Evolutionary conservation across 2,797 vertebrate genomes (phyloP).

Genomic region (Sebastes steindachneri): DNA sequence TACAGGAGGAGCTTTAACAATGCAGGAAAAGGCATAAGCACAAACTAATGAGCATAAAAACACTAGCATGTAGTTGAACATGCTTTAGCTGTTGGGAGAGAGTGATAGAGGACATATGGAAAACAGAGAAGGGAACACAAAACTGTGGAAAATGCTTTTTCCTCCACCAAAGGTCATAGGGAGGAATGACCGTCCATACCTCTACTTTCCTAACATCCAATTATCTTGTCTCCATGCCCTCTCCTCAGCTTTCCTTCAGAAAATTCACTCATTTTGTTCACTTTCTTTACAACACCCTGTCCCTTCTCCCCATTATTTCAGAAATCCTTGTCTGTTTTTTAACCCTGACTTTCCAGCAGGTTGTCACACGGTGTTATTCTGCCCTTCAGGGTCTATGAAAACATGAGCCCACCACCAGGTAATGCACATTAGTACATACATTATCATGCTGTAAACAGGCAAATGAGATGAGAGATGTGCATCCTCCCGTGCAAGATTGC

Average conservation of each 20-base stretch:
- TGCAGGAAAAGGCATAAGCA: not conserved
- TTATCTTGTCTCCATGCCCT: slow-evolving; percentile 34
- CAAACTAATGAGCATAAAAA: slow-evolving; percentile 9
- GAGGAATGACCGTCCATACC: not conserved
- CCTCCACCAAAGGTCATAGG: slow-evolving; percentile 44
- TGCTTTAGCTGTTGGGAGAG: not conserved
- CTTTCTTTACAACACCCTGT: slow-evolving; percentile 5
- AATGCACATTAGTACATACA: slow-evolving; percentile 1
- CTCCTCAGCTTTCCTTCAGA: slow-evolving; percentile 1
- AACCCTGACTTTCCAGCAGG: not conserved
- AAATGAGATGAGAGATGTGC: slow-evolving; percentile 13
- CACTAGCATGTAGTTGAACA: not conserved
- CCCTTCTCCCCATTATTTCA: slow-evolving; percentile 32
- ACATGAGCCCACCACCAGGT: not conserved
- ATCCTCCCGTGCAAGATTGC: not conserved
- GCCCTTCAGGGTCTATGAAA: not conserved
- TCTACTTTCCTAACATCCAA: slow-evolving; percentile 38
- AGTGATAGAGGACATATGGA: slow-evolving; percentile 13
- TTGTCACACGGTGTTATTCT: not conserved
- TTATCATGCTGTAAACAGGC: slow-evolving; percentile 15
- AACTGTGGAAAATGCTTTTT: slow-evolving; percentile 5
- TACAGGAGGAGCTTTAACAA: slow-evolving; percentile 15
- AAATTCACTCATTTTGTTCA: not conserved
- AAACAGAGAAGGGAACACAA: not conserved
- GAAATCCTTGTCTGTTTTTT: not conserved